Evolutionary conservation across 1,140 invertebrate species (phyloP).

Genomic region (Reticulitermes speratus): DNA sequence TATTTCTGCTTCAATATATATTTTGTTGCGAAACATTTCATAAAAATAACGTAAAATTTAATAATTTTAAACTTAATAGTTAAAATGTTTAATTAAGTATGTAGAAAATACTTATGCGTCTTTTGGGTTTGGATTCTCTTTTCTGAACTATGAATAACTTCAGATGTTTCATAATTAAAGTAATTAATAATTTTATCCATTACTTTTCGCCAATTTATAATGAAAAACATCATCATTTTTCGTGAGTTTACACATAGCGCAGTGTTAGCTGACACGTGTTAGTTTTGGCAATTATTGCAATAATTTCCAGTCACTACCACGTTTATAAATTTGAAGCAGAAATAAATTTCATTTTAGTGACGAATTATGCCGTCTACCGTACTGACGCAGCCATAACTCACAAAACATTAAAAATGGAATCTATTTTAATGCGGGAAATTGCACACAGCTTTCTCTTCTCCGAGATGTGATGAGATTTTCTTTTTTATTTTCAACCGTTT

Average conservation of each 20-base stretch:
- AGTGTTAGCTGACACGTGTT: not conserved
- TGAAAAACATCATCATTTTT: not conserved
- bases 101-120: too few relatives aligned
- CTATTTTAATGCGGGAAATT: not conserved
- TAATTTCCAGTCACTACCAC: not conserved
- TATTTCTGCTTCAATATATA: too few relatives aligned
- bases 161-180: not conserved
- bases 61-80: too few relatives aligned
- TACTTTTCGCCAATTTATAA: not conserved
- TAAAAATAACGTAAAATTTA: too few relatives aligned
- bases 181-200: too few relatives aligned
- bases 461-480: not conserved
- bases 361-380: not conserved
- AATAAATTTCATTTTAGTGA: constrained; percentile 11
- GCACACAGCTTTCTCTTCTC: not conserved
- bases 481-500: not conserved
- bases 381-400: not conserved
- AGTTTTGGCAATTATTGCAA: not conserved
- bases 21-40: too few relatives aligned
- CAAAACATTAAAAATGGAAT: not conserved
- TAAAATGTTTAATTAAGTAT: too few relatives aligned
- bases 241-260: not conserved
- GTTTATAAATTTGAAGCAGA: not conserved
- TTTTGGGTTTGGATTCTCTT: too few relatives aligned
- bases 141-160: not conserved